Percentiles rank a stretch among this genome's conserved stretches.
phyloP scores from a whole-genome alignment of 2,888 invertebrate genomes.

The Thysanoteuthis rhombus region DNA sequence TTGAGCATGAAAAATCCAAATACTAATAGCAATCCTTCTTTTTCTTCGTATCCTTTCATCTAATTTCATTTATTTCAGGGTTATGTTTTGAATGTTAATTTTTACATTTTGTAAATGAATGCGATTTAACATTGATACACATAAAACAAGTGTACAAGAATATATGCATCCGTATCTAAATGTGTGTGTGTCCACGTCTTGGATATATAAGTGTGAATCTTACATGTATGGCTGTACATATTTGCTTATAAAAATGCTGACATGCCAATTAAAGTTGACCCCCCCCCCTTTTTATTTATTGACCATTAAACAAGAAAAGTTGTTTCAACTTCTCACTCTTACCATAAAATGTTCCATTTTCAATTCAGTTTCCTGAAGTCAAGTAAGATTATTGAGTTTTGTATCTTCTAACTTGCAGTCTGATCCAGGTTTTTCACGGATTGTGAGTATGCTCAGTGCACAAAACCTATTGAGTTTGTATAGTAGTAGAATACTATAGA shows the following conservation, averaged over 20 bases:
- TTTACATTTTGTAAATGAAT: neutral
- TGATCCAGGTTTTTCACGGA: slow-evolving; percentile 24
- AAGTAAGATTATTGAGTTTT: neutral
- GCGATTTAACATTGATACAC: neutral
- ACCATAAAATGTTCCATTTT: neutral
- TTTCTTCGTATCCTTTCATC: too few species aligned
- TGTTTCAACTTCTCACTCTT: neutral
- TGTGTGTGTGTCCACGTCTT: neutral
- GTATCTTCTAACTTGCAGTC: slow-evolving; percentile 1
- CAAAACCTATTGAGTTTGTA: neutral
- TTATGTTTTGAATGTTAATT: neutral
- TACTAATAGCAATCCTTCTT: too few species aligned
- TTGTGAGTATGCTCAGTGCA: slow-evolving; percentile 20
- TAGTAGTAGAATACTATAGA: neutral
- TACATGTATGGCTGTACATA: neutral
- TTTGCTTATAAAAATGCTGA: neutral
- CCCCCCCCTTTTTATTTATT: neutral
- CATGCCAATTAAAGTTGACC: neutral
- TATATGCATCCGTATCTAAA: neutral
- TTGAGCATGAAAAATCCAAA: neutral
- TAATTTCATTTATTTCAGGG: too few species aligned
- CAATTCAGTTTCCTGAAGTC: neutral
- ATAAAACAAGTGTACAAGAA: neutral
- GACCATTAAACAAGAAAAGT: neutral
- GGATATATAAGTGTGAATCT: neutral